phyloP scores from a whole-genome alignment of 2,888 invertebrate species.

The Acanthosepion esculentum region DNA sequence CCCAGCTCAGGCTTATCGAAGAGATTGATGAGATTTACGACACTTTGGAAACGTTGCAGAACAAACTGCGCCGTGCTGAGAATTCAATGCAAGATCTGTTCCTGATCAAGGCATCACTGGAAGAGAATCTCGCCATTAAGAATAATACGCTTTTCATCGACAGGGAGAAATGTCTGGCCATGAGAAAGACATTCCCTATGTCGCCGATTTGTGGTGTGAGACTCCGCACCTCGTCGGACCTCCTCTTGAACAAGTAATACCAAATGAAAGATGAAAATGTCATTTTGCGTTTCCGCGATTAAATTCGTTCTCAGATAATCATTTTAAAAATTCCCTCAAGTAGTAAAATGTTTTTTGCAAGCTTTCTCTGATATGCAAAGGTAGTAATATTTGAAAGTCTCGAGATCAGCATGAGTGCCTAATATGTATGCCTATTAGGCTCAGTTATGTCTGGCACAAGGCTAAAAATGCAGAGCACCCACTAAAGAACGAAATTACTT shows the following conservation, averaged over 20 bases:
- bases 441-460: too few relatives aligned
- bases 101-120: slow-evolving; percentile 87
- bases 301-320: too few relatives aligned
- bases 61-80: slow-evolving; percentile 81
- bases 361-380: too few relatives aligned
- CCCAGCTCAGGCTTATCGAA: slow-evolving; percentile 87
- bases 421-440: too few relatives aligned
- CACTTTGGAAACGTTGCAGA: slow-evolving; percentile 86
- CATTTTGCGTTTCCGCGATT: too few relatives aligned
- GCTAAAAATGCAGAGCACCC: too few relatives aligned
- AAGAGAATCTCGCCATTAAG: slow-evolving; percentile 89
- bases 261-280: too few relatives aligned
- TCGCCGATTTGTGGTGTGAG: slow-evolving; percentile 59
- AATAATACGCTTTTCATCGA: slow-evolving; percentile 93
- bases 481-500: too few relatives aligned
- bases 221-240: neutral
- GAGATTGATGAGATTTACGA: slow-evolving; percentile 90
- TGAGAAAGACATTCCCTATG: slow-evolving; percentile 89
- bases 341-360: too few relatives aligned
- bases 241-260: neutral
- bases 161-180: slow-evolving; percentile 93
- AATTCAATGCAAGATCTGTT: slow-evolving; percentile 79
- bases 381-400: too few relatives aligned
- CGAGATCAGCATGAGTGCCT: too few relatives aligned
- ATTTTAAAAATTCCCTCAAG: too few relatives aligned